Conservation (phyloP, 1,140 invertebrate genomes). For the Anastrepha obliqua region DNA sequence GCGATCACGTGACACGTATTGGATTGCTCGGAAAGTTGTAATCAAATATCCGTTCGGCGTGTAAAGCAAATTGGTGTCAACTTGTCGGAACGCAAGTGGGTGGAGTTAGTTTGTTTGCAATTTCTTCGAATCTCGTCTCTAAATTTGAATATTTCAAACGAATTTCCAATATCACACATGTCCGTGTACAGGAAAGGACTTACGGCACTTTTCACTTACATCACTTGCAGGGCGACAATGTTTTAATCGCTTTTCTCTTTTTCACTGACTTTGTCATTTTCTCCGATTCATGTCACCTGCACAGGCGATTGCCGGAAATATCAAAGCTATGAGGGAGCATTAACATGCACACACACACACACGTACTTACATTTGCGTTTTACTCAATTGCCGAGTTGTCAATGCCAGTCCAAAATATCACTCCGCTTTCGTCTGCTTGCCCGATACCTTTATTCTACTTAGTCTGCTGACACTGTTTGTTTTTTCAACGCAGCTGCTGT, state of each 20-base stretch:
- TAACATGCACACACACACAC: background rate
- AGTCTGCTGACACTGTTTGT: background rate
- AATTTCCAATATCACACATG: background rate
- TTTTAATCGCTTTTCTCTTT: conserved; percentile 29
- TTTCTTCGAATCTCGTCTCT: background rate
- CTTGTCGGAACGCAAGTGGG: background rate
- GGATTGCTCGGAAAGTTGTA: background rate
- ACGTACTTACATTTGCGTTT: background rate
- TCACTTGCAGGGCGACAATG: background rate
- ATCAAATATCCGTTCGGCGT: background rate
- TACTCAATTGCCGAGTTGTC: background rate
- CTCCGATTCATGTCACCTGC: background rate
- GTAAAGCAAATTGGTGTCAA: background rate
- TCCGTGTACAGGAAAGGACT: background rate
- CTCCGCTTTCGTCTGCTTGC: background rate
- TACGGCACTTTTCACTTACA: background rate
- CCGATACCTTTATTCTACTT: too few species aligned
- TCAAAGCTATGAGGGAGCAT: background rate
- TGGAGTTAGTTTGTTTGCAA: background rate
- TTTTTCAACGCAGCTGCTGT: background rate
- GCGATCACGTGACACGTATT: too few species aligned
- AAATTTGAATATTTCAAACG: background rate
- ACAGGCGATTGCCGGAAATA: conserved; percentile 13
- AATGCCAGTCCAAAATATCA: background rate
- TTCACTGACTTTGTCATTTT: background rate